These are phyloP conservation scores for Noturus placidus DNA, from an alignment of 2,113 vertebrate genomes.

Conservation along the genomic window DNA sequence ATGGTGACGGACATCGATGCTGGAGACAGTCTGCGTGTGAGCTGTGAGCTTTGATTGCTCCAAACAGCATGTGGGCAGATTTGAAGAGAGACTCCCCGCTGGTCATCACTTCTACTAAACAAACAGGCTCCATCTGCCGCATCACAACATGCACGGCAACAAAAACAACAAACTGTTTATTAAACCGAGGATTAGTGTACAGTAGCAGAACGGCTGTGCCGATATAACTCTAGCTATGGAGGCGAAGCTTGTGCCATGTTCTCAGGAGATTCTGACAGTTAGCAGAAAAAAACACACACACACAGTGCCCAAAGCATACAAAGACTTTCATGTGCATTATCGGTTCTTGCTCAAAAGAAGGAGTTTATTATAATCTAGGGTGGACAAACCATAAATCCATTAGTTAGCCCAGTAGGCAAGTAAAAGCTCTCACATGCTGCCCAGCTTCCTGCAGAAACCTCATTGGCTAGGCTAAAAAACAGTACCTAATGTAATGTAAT, in stretches of 20 bases:
- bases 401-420: not conserved
- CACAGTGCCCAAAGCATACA: not conserved
- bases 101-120: conserved; percentile 32
- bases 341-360: not conserved
- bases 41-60: conserved; percentile 20
- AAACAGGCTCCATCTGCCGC: conserved; percentile 47
- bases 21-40: not conserved
- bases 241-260: not conserved
- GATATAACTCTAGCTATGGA: conserved; percentile 4
- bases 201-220: not conserved
- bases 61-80: conserved; percentile 38
- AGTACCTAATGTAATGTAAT: not conserved
- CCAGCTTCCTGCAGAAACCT: not conserved
- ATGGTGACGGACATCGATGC: not conserved
- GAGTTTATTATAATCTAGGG: not conserved
- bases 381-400: not conserved
- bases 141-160: conserved; percentile 10
- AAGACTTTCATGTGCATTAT: not conserved
- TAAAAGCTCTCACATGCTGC: not conserved
- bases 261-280: conserved; percentile 13
- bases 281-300: not conserved
- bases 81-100: conserved; percentile 46
- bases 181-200: conserved; percentile 10
- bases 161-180: conserved; percentile 36
- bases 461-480: not conserved